Evolutionary conservation across 2,113 vertebrate genomes (phyloP), one percentile per base, ranked within the genome.

Genomic region (Tachysurus vachellii): DNA sequence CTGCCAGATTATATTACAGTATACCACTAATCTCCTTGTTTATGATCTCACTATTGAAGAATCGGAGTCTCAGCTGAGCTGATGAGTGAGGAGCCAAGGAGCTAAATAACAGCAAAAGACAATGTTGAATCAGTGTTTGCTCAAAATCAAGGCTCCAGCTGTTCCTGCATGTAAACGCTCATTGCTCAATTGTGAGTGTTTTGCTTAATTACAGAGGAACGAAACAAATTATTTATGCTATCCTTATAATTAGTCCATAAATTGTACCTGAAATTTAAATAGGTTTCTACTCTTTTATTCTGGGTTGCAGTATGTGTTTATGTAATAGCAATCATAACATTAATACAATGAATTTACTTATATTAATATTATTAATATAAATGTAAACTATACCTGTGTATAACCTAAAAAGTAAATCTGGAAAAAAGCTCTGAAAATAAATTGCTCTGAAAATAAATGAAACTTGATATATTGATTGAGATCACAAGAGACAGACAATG

Each of bases 1-100:
- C 92, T 95, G 94, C 96, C 96, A 96, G 95, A 93, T 94, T 95
- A 95, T 91, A 95, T 95, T 95, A n/a, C n/a, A n/a, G n/a, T n/a
- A 95, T 94, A 93, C 91, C 92, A 93, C 93, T 95, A 95, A 93
- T 92, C 92, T 92, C 92, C 90, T 88, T 88, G 86, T 91, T 90
- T 91, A 94, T 96, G 95, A 97, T 94, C 94, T 97, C 96, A 97
- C 89, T 90, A 92, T 92, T 94, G 92, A 94, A 92, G 94, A 92
- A 94, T 88, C 95, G 91, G 90, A 77, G 86, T 90, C 91, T 92
- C 88, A 90, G 88, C 88, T 86, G 66, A 85, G 85, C 44, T 76
- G 61, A 86, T 50, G 84, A 87, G 90, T 89, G 86, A 84, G 54
- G 44, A 84, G 57, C 59, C 82, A 59, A 89, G 31, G 8, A 36